Evolutionary conservation across 2,113 vertebrate genomes (phyloP), one percentile per base, ranked within the genome.

Genomic region (Crotalus tigris): DNA sequence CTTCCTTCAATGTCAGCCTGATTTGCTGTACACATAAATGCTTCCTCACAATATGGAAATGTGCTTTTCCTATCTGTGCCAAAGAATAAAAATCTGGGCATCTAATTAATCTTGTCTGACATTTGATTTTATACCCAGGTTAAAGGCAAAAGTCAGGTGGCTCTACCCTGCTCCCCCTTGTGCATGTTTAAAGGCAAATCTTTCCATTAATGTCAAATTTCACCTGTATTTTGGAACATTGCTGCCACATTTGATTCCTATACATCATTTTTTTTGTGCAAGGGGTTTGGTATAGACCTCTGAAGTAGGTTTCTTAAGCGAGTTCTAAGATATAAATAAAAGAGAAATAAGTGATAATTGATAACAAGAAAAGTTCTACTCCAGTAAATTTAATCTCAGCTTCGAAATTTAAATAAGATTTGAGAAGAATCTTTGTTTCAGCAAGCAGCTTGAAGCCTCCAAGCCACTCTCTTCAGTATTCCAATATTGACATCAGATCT

Each of bases 131-230:
- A 96, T 97, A 97, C 97, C 96, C 97, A 96, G 97, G 97, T 98
- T 98, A 97, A 96, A 98, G 97, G 97, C 97, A 97, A 85, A 94
- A 96, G 96, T 96, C 93, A 98, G 92, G 96, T 96, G 96, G 95
- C 75, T 94, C 94, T 94, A 0, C 54, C 92, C 85, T 33, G 5
- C 17, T 12, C 58, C 49, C 0, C 81, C 2, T 26, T 85, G 95
- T 97, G 92, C 96, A 98, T 98, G 98, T 98, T 99, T 98, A 97
- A 97, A 95, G 99, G 99, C 98, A 95, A 98, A 98, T 99, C 98
- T 98, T 98, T 98, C 98, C 98, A 99, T 99, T 99, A 99, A 98
- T 98, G 99, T 99, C 99, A 98, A 85, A 95, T 95, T 96, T 96
- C 97, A 98, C 99, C 98, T 98, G 96, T 96, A 96, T 97, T 97